These are phyloP conservation scores for Dendrolimus houi DNA, from an alignment of 2,888 invertebrate species.

Conservation along the genomic window DNA sequence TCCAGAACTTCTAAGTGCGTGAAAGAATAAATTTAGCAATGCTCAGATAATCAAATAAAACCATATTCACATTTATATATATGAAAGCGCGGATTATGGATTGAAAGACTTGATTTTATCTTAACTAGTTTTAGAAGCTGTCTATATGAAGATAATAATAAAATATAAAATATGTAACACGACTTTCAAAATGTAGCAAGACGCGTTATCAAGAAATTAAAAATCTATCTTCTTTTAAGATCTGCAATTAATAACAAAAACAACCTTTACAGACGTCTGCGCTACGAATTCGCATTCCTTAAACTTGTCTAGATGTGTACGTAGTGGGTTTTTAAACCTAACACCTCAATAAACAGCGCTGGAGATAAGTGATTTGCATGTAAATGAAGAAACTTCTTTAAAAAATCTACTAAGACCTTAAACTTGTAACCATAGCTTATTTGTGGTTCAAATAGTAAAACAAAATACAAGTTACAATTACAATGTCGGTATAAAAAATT, in stretches of 20 bases:
- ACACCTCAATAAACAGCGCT: slow-evolving; percentile 30
- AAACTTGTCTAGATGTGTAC: neutral
- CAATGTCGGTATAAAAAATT: no score
- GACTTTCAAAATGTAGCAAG: neutral
- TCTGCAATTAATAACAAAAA: neutral
- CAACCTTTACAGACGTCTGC: neutral
- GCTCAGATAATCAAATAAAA: no score
- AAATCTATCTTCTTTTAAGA: slow-evolving; percentile 1
- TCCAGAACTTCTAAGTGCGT: no score
- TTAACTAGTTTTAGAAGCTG: no score
- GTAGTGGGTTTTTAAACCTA: slow-evolving; percentile 29
- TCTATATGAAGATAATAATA: no score
- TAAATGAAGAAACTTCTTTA: slow-evolving; percentile 50
- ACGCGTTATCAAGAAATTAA: neutral
- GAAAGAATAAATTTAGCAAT: no score
- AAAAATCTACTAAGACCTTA: slow-evolving; percentile 24
- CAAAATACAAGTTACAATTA: no score
- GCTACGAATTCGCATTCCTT: slow-evolving; percentile 4
- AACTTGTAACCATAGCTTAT: slow-evolving; percentile 2
- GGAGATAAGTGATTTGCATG: slow-evolving; percentile 50
- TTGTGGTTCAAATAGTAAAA: no score
- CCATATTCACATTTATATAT: no score
- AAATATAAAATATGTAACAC: neutral
- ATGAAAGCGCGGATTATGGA: no score
- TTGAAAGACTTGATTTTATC: no score